Evolutionary conservation across 2,113 vertebrate species (phyloP), one percentile per base, ranked within the genome.

Genomic region (Cisticola juncidis): DNA sequence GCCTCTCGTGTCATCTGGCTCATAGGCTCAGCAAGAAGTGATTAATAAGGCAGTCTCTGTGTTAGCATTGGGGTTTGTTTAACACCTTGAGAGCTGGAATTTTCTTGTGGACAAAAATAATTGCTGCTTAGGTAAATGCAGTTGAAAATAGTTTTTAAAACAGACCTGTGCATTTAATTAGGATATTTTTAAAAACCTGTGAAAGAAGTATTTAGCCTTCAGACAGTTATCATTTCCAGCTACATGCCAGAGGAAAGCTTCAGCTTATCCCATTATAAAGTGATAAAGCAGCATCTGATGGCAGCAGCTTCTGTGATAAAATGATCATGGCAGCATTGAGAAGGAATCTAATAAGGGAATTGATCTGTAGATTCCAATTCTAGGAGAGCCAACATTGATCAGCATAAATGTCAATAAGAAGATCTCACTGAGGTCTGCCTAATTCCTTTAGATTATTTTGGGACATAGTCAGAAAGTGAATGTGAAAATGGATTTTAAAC

Each of bases 291-390:
- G 96, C 76, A 72, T 97, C 94, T 98, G 96, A 97, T 97, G 96
- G 97, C 93, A 94, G 90, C 92, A 94, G 87, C 85, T 96, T 88
- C 72, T 94, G 95, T 98, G 98, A 97, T 97, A 98, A 98, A 98
- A 97, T 98, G 97, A 97, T 98, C 95, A 91, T 97, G 96, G 97
- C 97, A 97, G 96, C 92, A 31, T 94, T 91, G 97, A 97, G 97
- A 97, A 96, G 29, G 93, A 98, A 98, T 98, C 96, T 98, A 98
- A 98, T 98, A 98, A 98, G 94, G 91, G 96, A 98, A 98, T 98
- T 98, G 97, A 98, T 98, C 97, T 97, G 94, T 86, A 97, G 97
- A 97, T 98, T 98, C 97, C 97, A 98, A 97, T 98, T 98, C 96
- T 98, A 97, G 97, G 95, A 95, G 96, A 97, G 97, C 97, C 98